phyloP scores from a whole-genome alignment of 1,140 invertebrate genomes.

The Luehdorfia chinensis region DNA sequence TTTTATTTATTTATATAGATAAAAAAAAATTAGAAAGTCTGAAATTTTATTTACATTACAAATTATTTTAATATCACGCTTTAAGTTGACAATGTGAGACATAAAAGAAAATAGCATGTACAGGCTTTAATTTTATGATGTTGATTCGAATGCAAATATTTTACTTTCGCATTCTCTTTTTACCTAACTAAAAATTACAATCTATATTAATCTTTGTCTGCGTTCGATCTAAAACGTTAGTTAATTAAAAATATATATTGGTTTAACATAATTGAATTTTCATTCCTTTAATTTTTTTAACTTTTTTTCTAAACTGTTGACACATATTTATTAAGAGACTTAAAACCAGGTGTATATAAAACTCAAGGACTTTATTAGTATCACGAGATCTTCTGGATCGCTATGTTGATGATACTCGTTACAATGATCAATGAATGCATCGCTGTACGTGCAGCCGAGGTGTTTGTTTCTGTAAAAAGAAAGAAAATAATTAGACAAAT shows the following conservation, averaged over 20 bases:
- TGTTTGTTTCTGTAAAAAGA: constrained; percentile 47
- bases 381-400: constrained; percentile 31
- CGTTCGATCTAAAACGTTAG: constrained; percentile 7
- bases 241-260: constrained; percentile 4
- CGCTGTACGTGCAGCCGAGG: constrained; percentile 24
- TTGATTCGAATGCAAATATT: too few species aligned
- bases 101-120: neutral
- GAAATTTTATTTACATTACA: constrained; percentile 14
- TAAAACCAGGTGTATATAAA: too few species aligned
- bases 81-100: constrained; percentile 1
- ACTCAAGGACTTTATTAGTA: constrained; percentile 8
- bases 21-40: constrained; percentile 6
- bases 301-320: neutral
- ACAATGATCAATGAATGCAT: constrained; percentile 19
- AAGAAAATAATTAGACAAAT: constrained; percentile 5
- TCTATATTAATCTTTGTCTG: constrained; percentile 4
- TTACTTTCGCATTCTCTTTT: too few species aligned
- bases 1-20: too few species aligned
- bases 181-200: neutral
- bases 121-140: too few species aligned
- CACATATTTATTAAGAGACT: constrained; percentile 2
- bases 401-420: constrained; percentile 19
- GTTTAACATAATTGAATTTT: constrained; percentile 5
- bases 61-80: constrained; percentile 10
- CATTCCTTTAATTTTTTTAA: constrained; percentile 5